Conservation (phyloP, 2,797 vertebrate genomes). For the Columba guinea region DNA sequence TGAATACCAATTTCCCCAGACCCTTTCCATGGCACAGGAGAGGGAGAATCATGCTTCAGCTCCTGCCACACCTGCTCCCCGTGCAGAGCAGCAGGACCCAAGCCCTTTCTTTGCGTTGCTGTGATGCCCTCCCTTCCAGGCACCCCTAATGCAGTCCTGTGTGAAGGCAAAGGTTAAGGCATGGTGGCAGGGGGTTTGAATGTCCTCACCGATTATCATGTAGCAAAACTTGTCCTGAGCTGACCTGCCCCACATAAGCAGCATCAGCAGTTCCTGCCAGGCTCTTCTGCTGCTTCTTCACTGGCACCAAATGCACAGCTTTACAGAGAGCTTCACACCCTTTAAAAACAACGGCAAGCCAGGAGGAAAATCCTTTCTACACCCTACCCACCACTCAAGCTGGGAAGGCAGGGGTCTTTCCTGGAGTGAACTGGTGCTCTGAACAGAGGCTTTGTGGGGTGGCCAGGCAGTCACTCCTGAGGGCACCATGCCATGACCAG, state of each 20-base stretch:
- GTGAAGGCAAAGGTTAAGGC: background rate
- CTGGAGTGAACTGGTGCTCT: background rate
- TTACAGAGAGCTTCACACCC: background rate
- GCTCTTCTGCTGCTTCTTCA: background rate
- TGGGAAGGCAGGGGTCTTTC: background rate
- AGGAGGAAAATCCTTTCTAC: background rate
- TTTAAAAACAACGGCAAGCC: background rate
- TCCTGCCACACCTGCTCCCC: background rate
- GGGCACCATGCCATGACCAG: background rate
- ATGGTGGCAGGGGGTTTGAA: background rate
- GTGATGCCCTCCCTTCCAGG: background rate
- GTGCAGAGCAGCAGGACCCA: accelerated
- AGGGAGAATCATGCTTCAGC: background rate
- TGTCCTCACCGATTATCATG: background rate
- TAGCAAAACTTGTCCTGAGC: background rate
- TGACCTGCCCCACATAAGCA: background rate
- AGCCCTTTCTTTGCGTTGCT: background rate
- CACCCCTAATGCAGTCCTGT: too few relatives aligned
- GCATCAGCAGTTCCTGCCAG: background rate
- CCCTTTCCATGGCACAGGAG: background rate
- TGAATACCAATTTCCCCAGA: background rate
- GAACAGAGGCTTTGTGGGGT: background rate
- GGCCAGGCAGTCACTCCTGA: accelerated
- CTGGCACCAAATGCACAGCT: background rate
- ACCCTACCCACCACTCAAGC: background rate